Evolutionary conservation across 2,888 invertebrate species (phyloP).

Genomic region (Merodon equestris): DNA sequence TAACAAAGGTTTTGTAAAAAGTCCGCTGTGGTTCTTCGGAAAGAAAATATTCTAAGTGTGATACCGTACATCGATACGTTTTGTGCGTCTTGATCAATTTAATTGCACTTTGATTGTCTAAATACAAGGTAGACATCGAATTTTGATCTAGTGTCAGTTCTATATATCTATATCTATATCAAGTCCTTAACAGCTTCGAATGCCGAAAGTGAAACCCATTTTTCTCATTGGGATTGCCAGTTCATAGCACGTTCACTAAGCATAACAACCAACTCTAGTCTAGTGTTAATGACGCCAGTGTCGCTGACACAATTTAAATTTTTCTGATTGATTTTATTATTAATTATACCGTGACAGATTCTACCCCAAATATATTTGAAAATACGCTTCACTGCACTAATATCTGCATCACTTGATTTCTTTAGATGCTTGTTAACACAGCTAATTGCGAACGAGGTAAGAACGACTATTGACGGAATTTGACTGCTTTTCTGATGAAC

Average conservation of each 20-base stretch:
- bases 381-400: constrained; percentile 25
- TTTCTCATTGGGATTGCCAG: constrained; percentile 52
- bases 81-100: constrained; percentile 39
- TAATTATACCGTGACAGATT: constrained; percentile 2
- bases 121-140: constrained; percentile 36
- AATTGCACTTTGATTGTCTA: constrained; percentile 37
- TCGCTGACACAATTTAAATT: constrained; percentile 51
- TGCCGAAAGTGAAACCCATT: constrained; percentile 35
- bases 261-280: no score
- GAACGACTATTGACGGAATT: no score
- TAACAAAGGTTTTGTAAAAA: neutral
- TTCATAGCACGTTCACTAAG: constrained; percentile 32
- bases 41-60: constrained; percentile 16
- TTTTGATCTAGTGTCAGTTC: constrained; percentile 1
- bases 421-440: constrained; percentile 25
- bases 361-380: constrained; percentile 6
- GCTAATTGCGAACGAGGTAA: constrained; percentile 37
- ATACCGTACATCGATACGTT: constrained; percentile 48
- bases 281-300: no score
- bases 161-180: constrained; percentile 1
- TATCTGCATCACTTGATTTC: neutral
- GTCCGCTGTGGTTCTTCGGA: neutral
- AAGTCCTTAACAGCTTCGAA: constrained; percentile 36
- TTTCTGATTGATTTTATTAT: constrained; percentile 16
- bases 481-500: constrained; percentile 18